Conservation (phyloP, 2,888 invertebrate genomes). For the Punctoribates punctum region DNA sequence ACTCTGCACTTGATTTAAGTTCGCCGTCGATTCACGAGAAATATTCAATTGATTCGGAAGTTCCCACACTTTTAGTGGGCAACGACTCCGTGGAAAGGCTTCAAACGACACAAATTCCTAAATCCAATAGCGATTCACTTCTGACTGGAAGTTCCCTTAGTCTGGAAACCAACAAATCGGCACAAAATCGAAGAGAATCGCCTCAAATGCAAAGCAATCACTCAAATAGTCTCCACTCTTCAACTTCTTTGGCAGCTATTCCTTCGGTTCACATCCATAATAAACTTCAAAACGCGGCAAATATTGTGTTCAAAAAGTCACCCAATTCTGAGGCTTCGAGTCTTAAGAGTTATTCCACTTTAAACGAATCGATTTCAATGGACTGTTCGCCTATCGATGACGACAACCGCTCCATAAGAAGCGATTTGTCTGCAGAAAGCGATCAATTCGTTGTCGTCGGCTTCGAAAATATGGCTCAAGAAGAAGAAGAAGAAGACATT, state of each 20-base stretch:
- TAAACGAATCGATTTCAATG: background rate
- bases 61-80: slow-evolving; percentile 29
- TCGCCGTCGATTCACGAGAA: slow-evolving; percentile 34
- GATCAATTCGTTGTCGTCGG: slow-evolving; percentile 47
- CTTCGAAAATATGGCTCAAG: slow-evolving; percentile 27
- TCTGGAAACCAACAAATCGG: no score
- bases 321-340: slow-evolving; percentile 29
- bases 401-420: slow-evolving; percentile 47
- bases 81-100: no score
- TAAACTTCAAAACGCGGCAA: slow-evolving; percentile 11
- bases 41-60: background rate
- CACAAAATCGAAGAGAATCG: no score
- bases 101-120: no score
- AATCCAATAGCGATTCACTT: slow-evolving; percentile 46
- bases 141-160: slow-evolving; percentile 46
- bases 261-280: slow-evolving; percentile 22
- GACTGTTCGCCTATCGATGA: slow-evolving; percentile 44
- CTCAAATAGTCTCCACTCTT: no score
- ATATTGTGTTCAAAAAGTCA: slow-evolving; percentile 8
- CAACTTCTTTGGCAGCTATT: slow-evolving; percentile 35
- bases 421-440: slow-evolving; percentile 47
- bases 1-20: slow-evolving; percentile 33
- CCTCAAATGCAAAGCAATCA: no score
- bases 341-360: slow-evolving; percentile 41
- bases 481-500: slow-evolving; percentile 7